phyloP scores from a whole-genome alignment of 1,140 invertebrate species.

The Muscidifurax raptorellus region DNA sequence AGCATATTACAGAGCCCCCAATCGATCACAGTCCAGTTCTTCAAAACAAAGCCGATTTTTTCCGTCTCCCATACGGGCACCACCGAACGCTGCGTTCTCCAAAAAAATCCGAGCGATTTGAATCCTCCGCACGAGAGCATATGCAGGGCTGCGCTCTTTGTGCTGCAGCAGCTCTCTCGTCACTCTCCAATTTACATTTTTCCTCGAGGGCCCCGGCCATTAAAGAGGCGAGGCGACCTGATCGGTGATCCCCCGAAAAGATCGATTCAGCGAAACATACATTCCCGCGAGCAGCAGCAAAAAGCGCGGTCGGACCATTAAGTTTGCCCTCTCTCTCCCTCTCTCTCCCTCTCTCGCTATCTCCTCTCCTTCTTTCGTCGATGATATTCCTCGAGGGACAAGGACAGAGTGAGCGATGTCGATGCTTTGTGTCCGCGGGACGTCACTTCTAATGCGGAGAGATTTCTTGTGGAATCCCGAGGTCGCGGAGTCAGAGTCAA shows the following conservation, averaged over 20 bases:
- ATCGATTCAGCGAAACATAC: slow-evolving; percentile 43
- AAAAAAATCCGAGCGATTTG: slow-evolving; percentile 17
- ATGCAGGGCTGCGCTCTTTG: not conserved
- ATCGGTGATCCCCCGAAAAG: slow-evolving; percentile 41
- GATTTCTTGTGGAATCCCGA: slow-evolving; percentile 37
- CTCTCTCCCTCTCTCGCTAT: too few species aligned
- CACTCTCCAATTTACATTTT: slow-evolving; percentile 51
- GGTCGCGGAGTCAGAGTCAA: slow-evolving; percentile 12
- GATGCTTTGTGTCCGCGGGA: slow-evolving; percentile 41
- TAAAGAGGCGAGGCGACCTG: not conserved
- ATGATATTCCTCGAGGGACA: not conserved
- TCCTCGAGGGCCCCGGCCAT: not conserved
- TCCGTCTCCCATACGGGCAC: too few species aligned
- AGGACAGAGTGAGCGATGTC: slow-evolving; percentile 23
- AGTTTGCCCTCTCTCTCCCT: too few species aligned
- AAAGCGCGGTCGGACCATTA: not conserved
- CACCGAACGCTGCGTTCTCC: too few species aligned
- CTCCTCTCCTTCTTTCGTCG: not conserved
- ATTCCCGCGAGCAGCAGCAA: slow-evolving; percentile 6
- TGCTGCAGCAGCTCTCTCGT: slow-evolving; percentile 4
- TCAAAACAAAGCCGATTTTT: too few species aligned
- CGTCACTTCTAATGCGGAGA: slow-evolving; percentile 39
- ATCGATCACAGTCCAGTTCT: too few species aligned
- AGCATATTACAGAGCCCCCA: too few species aligned
- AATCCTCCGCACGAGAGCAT: not conserved